phyloP scores from a whole-genome alignment of 1,140 invertebrate species.

The Drosophila cardini region DNA sequence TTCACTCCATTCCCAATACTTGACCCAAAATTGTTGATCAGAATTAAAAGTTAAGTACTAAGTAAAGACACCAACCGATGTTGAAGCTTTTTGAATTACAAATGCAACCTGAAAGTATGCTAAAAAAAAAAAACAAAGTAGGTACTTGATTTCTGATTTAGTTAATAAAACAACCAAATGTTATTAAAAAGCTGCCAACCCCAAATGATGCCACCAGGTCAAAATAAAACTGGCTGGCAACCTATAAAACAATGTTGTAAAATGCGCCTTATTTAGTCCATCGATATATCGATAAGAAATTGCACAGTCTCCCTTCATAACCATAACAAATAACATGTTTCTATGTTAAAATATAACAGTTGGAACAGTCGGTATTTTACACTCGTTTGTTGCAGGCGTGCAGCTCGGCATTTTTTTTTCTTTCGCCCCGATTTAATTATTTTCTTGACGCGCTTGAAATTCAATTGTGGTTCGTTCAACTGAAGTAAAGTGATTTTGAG shows the following conservation, averaged over 20 bases:
- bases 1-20: too few species aligned
- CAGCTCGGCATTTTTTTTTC: slow-evolving; percentile 15
- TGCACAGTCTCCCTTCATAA: neutral
- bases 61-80: neutral
- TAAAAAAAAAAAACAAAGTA: neutral
- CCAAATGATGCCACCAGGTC: neutral
- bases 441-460: slow-evolving; percentile 49
- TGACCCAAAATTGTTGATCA: too few species aligned
- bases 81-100: neutral
- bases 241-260: neutral
- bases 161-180: neutral
- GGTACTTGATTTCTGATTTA: slow-evolving; percentile 1
- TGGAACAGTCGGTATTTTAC: slow-evolving; percentile 30
- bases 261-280: neutral
- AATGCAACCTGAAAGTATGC: slow-evolving; percentile 1
- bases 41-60: too few species aligned
- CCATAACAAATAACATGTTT: slow-evolving; percentile 10
- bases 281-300: neutral
- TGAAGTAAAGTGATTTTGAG: slow-evolving; percentile 28
- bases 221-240: neutral
- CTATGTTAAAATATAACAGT: slow-evolving; percentile 25
- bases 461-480: slow-evolving; percentile 45
- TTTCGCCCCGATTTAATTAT: slow-evolving; percentile 16
- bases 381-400: slow-evolving; percentile 22
- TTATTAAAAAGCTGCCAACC: neutral